phyloP scores from a whole-genome alignment of 2,888 invertebrate genomes.

The Danaus chrysippus region DNA sequence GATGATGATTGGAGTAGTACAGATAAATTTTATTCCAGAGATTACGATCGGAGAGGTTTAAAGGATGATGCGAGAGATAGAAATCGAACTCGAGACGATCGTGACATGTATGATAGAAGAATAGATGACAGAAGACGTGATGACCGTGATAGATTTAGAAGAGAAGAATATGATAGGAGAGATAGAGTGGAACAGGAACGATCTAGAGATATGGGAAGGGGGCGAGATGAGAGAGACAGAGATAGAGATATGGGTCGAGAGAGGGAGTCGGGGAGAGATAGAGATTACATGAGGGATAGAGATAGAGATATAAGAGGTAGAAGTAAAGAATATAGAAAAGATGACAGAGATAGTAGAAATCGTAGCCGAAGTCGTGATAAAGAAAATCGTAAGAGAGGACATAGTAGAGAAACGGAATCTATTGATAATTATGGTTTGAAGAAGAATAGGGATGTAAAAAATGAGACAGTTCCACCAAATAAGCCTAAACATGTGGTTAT shows the following conservation, averaged over 20 bases:
- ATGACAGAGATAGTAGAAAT: conserved; percentile 35
- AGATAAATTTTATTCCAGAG: conserved; percentile 28
- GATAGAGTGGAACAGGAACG: conserved; percentile 38
- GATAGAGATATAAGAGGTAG: conserved; percentile 40
- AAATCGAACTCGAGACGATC: conserved; percentile 26
- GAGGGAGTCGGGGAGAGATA: conserved; percentile 37
- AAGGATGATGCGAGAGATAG: conserved; percentile 44
- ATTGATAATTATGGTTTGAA: conserved; percentile 41
- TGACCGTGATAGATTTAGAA: conserved; percentile 45
- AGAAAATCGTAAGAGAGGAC: conserved; percentile 57
- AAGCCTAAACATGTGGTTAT: conserved; percentile 70
- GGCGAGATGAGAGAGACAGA: conserved; percentile 43
- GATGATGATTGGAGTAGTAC: conserved; percentile 41
- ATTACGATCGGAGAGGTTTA: conserved; percentile 42
- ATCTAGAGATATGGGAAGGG: conserved; percentile 35
- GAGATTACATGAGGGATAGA: conserved; percentile 37
- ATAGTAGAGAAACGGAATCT: conserved; percentile 54
- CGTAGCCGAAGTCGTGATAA: conserved; percentile 58
- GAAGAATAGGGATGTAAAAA: conserved; percentile 43
- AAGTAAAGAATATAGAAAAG: conserved; percentile 36
- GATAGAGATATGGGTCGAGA: conserved; percentile 42
- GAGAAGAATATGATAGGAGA: conserved; percentile 38
- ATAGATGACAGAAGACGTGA: conserved; percentile 44
- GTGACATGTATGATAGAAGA: conserved; percentile 37
- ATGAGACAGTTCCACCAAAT: conserved; percentile 2